Evolutionary conservation across 2,113 vertebrate species (phyloP), one percentile per base, ranked within the genome.

Genomic region (Zootoca vivipara): DNA sequence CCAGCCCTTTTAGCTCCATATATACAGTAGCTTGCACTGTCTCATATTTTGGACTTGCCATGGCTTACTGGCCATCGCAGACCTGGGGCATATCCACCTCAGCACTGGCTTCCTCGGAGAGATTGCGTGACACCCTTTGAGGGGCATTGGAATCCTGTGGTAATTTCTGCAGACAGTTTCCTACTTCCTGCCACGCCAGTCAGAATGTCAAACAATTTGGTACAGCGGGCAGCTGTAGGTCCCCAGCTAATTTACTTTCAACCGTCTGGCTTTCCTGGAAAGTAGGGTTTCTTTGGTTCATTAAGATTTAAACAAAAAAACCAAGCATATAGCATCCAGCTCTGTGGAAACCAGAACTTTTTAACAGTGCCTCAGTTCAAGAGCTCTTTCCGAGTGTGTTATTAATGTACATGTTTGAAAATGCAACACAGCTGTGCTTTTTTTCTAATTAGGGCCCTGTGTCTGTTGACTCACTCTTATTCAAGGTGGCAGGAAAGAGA

Each of bases 381-480:
- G 65, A 77, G 46, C 46, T 38, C 46, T 18, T n/a, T 58, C 72
- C 67, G 5, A n/a, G 24, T 74, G 15, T 83, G 58, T 75, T 83
- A 67, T 77, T 83, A 30, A 38, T 77, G 72, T 67, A 77, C 40
- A 83, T 22, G 9, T 83, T 52, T 77, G 87, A 80, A 88, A 83
- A 88, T 88, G 80, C 24, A 88, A 67, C 81, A 69, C 81, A 88
- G 87, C 87, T 88, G 70, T 88, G 52, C 65, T 88, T 52, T 73
- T 73, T 78, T 77, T 77, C 70, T 88, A 83, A 82, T 82, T 65
- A 83, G 30, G 72, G 80, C 30, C 80, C 58, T 65, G 62, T 15
- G 80, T 88, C 58, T 83, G n/a, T 65, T 83, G 87, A 56, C 58
- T 77, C 56, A 42, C 65, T 77, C 38, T 82, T 88, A 77, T 67